Conservation (phyloP, 2,797 vertebrate genomes). For the Gambelia wislizenii region DNA sequence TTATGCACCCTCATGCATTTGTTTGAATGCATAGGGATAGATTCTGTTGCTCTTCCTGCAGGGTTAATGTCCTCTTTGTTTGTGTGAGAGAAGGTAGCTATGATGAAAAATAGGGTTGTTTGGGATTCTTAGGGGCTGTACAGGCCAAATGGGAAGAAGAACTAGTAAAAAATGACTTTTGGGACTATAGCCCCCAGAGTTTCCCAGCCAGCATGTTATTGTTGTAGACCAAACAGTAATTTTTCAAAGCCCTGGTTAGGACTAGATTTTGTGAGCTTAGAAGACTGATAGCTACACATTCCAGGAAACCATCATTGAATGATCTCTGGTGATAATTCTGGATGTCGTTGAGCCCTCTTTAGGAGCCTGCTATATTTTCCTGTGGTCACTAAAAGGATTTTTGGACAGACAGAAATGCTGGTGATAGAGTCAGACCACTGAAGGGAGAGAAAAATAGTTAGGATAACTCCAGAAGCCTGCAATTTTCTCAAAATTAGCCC, state of each 20-base stretch:
- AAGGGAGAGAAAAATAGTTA: background rate
- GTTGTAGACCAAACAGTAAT: no score
- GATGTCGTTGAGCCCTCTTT: no score
- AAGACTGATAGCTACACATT: background rate
- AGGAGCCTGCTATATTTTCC: background rate
- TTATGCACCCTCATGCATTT: background rate
- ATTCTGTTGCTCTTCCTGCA: background rate
- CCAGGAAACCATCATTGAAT: background rate
- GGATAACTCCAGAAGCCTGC: conserved; percentile 15
- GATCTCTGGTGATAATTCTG: background rate
- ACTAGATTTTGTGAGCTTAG: background rate
- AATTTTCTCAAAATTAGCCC: background rate
- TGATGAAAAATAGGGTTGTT: background rate
- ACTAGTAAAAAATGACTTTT: no score
- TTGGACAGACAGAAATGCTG: background rate
- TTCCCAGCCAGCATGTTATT: no score
- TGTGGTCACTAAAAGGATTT: fast-evolving
- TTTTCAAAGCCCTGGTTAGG: no score
- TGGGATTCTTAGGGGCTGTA: no score
- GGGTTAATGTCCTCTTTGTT: background rate
- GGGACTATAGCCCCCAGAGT: no score
- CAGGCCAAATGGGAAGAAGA: background rate
- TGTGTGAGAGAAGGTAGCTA: background rate
- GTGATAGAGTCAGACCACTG: background rate
- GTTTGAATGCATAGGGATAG: background rate